These are phyloP conservation scores for Macquaria australasica DNA, from an alignment of 2,113 vertebrate genomes.

Conservation along the genomic window DNA sequence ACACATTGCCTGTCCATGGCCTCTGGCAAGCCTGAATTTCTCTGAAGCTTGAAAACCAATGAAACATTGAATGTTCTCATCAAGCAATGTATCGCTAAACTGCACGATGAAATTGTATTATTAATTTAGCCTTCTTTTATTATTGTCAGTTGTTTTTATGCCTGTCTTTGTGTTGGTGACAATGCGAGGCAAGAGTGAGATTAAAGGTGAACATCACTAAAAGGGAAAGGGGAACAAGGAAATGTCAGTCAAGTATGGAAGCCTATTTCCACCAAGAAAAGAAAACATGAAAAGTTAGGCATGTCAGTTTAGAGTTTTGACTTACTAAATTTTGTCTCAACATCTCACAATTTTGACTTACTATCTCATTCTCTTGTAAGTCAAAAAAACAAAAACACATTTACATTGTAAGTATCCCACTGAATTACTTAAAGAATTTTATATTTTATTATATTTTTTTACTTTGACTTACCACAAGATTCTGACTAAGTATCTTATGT, in stretches of 20 bases:
- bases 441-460: no score
- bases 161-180: not conserved
- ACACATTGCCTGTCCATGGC: not conserved
- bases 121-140: not conserved
- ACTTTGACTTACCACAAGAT: no score
- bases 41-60: constrained; percentile 3
- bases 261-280: not conserved
- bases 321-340: not conserved
- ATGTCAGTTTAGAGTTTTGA: not conserved
- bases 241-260: not conserved
- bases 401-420: no score
- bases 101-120: not conserved
- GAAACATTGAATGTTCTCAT: not conserved
- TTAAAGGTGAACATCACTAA: not conserved
- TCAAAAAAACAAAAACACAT: no score
- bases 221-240: not conserved
- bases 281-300: not conserved
- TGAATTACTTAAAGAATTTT: no score
- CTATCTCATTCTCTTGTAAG: no score
- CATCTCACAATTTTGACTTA: no score
- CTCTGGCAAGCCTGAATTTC: not conserved
- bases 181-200: not conserved
- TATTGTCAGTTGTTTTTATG: not conserved
- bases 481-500: no score
- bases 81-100: not conserved